Evolutionary conservation across 2,113 vertebrate genomes (phyloP), one percentile per base, ranked within the genome.

Genomic region (Perognathus longimembris): DNA sequence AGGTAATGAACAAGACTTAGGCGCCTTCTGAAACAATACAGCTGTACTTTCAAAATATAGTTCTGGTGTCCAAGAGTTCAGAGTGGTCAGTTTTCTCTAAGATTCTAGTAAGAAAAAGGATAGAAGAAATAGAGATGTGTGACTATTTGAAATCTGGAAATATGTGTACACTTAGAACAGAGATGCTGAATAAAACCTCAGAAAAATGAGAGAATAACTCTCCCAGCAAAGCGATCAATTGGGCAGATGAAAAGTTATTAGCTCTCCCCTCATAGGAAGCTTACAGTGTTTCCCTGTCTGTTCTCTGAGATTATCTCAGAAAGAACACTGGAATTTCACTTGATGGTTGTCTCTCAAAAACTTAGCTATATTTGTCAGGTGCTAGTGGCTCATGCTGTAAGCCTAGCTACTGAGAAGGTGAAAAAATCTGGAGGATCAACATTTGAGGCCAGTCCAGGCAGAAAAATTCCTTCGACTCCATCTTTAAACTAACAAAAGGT

Each of bases 331-430:
- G 32, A 59, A 85, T 89, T 70, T n/a, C 2, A 20, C 42, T 74
- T 86, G 42, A 64, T 6, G 54, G 89, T 83, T 83, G 86, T 86
- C 76, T 92, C 30, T 87, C 45, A 17, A 84, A 82, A 66, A 71
- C 69, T 82, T 54, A 80, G 67, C 74, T 15, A 61, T 5, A 61
- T 17, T 54, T 54, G 50, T 54, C 50, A 54, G 50, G 15, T 14
- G 50, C 50, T 15, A 54, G 50, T 54, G 50, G 14, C 50, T 54
- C 50, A 54, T 54, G 15, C 14, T 54, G 14, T 54, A 54, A 54
- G 15, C 50, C 50, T 14, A 54, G 50, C 50, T 54, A 54, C 50
- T 54, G 50, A 54, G 50, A 54, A 54, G 15, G 15, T 14, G 66
- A n/a, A 32, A 5, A n/a, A 32, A 5, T n/a, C 28, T 30, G n/a